Evolutionary conservation across 2,797 vertebrate species (phyloP), one percentile per base, ranked within the genome.

Genomic region (Scleropages formosus): DNA sequence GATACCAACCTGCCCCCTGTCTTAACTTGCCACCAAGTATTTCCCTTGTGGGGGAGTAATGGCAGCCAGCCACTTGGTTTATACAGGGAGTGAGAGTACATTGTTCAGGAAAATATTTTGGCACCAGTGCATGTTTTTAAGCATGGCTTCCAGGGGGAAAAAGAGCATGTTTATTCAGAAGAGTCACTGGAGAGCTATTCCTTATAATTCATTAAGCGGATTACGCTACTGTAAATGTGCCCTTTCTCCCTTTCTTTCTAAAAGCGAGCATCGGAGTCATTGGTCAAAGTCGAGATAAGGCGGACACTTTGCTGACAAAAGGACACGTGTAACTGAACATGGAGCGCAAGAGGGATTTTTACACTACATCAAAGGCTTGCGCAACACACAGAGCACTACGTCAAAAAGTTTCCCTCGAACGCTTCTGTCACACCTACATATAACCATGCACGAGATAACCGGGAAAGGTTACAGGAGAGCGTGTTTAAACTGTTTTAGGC

Each of bases 71-170:
- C 71, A 77, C 44, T 64, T 27, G 64, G 53, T 68, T 67, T 73
- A 73, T 65, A 73, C 58, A 68, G 56, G 64, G 56, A 77, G 71
- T 73, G 27, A 67, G 51, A 73, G 39, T 51, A 67, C 53, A 77
- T 77, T 77, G 70, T 73, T 73, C 59, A 66, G 27, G 26, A 77
- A 72, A 77, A 67, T 73, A 73, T 73, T 73, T 61, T 73, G 71
- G 70, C 71, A 67, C 24, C 46, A 47, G 22, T 44, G 11, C 63
- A 6, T 26, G 22, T 44, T 9, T 73, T 77, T 73, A 66, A 66
- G 67, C 11, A 53, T 68, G 63, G 26, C 62, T 71, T 68, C 22
- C 31, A 68, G 76, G 49, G 6, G 2, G 31, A 39, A 67, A 73
- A 58, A 58, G 15, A 56, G 70, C 64, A 49, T 47, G 51, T 39